phyloP scores from a whole-genome alignment of 2,797 vertebrate genomes.

The Hydrophis major region DNA sequence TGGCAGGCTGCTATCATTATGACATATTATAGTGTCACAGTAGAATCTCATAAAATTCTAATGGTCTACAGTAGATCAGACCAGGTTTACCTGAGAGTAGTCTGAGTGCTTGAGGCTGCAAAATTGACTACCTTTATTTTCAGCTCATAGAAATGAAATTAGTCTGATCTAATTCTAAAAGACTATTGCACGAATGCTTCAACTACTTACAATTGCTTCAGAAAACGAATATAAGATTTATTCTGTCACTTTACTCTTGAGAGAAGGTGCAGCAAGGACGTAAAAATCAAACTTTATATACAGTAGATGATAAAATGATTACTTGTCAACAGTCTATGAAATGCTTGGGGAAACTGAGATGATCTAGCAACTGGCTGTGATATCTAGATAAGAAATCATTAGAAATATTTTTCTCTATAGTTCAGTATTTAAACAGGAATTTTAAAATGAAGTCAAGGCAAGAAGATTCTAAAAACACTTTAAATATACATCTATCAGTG shows the following conservation, averaged over 20 bases:
- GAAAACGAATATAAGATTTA: neutral
- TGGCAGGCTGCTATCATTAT: neutral
- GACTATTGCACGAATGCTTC: neutral
- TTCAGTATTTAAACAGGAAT: neutral
- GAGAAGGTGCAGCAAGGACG: neutral
- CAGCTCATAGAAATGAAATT: neutral
- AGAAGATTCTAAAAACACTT: neutral
- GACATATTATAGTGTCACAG: neutral
- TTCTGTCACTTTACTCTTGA: neutral
- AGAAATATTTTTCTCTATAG: neutral
- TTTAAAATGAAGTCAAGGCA: neutral
- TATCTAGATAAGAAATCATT: neutral
- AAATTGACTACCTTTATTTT: neutral
- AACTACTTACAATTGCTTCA: slow-evolving; percentile 1
- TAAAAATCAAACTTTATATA: neutral
- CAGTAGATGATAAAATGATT: neutral
- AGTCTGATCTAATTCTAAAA: neutral
- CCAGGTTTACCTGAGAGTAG: neutral
- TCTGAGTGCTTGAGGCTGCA: neutral
- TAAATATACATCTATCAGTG: neutral
- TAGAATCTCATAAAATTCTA: neutral
- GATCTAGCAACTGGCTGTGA: neutral
- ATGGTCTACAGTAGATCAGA: neutral
- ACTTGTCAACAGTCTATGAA: neutral
- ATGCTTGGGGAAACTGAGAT: neutral